phyloP scores from a whole-genome alignment of 2,888 invertebrate genomes.

The Chrysotoxum bicinctum region DNA sequence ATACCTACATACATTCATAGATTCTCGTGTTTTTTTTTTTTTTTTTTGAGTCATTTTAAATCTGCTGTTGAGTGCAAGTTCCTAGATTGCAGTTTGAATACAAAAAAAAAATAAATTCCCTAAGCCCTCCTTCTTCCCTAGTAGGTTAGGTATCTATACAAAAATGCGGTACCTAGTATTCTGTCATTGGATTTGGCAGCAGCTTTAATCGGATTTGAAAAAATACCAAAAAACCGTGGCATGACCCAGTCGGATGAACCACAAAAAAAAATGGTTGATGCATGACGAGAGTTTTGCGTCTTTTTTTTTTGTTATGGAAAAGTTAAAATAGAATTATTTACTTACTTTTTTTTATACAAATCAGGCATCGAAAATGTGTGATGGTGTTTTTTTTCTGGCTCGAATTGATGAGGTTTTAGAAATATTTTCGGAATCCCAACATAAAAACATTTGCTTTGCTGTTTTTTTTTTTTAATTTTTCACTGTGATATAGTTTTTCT shows the following conservation, averaged over 20 bases:
- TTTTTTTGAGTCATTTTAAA: constrained; percentile 20
- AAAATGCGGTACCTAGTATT: background rate
- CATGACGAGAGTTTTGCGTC: too few species aligned
- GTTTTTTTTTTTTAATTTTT: too few species aligned
- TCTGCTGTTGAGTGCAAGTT: constrained; percentile 54
- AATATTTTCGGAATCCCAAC: too few species aligned
- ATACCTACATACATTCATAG: background rate
- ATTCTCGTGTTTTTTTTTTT: background rate
- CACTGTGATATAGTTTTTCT: too few species aligned
- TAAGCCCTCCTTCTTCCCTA: constrained; percentile 31
- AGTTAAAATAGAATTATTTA: too few species aligned
- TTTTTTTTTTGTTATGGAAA: too few species aligned
- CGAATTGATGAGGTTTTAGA: too few species aligned
- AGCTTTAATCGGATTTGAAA: constrained; percentile 68
- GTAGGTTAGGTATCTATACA: background rate
- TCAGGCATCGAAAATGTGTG: too few species aligned
- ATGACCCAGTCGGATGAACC: background rate
- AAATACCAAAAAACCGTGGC: constrained; percentile 32
- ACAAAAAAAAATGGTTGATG: too few species aligned
- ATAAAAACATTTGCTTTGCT: too few species aligned
- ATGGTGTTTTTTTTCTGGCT: too few species aligned
- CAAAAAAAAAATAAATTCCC: constrained; percentile 10
- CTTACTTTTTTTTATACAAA: too few species aligned
- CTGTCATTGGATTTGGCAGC: constrained; percentile 68
- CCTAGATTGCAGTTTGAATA: constrained; percentile 53